Evolutionary conservation across 1,140 invertebrate species (phyloP).

Genomic region (Onthophagus taurus): DNA sequence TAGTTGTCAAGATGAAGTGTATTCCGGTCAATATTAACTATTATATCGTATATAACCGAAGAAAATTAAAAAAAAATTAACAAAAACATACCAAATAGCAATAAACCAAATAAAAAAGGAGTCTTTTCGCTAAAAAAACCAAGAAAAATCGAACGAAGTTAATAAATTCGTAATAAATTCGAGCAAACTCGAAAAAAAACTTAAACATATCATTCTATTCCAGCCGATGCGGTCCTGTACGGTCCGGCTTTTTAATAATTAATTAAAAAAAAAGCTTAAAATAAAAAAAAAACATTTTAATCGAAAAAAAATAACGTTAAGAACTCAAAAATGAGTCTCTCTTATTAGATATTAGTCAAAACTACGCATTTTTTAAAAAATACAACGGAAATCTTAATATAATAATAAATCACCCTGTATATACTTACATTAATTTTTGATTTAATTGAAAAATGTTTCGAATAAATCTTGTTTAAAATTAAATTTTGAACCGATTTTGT

Average conservation of each 20-base stretch:
- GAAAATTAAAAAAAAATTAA: conserved; percentile 4
- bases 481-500: too few relatives aligned
- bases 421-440: too few relatives aligned
- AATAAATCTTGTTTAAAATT: too few relatives aligned
- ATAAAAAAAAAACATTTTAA: neutral
- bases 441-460: too few relatives aligned
- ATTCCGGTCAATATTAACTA: conserved; percentile 8
- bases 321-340: too few relatives aligned
- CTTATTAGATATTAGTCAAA: too few relatives aligned
- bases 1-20: conserved; percentile 6
- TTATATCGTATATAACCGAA: conserved; percentile 26
- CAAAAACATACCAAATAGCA: conserved; percentile 21
- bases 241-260: neutral
- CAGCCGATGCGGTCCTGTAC: neutral
- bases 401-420: too few relatives aligned
- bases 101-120: conserved; percentile 24
- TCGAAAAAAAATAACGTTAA: neutral
- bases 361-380: too few relatives aligned
- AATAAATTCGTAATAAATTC: conserved; percentile 3
- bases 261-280: neutral
- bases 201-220: conserved; percentile 12
- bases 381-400: too few relatives aligned
- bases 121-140: neutral
- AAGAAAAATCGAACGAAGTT: neutral
- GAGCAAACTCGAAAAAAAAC: neutral